Percentiles rank a stretch among this genome's conserved stretches.
These are phyloP conservation scores for Medauroidea extradentata DNA, from an alignment of 1,140 invertebrate species.

Conservation along the genomic window DNA sequence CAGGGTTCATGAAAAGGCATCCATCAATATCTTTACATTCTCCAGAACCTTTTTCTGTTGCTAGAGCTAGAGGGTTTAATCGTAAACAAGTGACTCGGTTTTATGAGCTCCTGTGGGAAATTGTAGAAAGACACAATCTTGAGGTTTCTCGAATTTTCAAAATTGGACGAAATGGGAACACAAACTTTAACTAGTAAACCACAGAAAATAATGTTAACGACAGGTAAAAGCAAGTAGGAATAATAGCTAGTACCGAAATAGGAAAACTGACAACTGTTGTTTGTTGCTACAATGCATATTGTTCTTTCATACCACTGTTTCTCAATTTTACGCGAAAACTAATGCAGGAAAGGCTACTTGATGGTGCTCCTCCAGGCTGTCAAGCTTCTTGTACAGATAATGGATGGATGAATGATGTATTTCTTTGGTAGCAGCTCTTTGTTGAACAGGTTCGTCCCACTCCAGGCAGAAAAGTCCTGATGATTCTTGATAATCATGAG, in stretches of 20 bases:
- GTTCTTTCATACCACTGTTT: slow-evolving; percentile 28
- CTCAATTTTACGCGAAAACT: slow-evolving; percentile 29
- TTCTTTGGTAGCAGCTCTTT: slow-evolving; percentile 24
- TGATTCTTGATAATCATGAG: slow-evolving; percentile 31
- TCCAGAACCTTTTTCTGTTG: slow-evolving; percentile 33
- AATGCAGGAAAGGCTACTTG: slow-evolving; percentile 19
- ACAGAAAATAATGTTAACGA: slow-evolving; percentile 32
- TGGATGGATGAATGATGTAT: slow-evolving; percentile 25
- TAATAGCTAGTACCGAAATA: slow-evolving; percentile 27
- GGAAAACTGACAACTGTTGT: slow-evolving; percentile 27
- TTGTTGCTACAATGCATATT: slow-evolving; percentile 26
- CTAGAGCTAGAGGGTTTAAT: slow-evolving; percentile 29
- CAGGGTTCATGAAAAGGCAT: slow-evolving; percentile 27
- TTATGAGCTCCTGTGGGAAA: slow-evolving; percentile 21
- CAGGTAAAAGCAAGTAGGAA: slow-evolving; percentile 31
- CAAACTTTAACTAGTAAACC: slow-evolving; percentile 34
- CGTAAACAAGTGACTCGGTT: slow-evolving; percentile 28
- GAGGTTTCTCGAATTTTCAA: slow-evolving; percentile 31
- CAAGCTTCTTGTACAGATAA: slow-evolving; percentile 19
- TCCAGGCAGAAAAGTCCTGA: slow-evolving; percentile 24
- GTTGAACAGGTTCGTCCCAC: slow-evolving; percentile 22
- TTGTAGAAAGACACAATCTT: slow-evolving; percentile 7
- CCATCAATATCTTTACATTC: slow-evolving; percentile 29
- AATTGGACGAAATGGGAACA: slow-evolving; percentile 36
- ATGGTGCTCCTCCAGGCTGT: slow-evolving; percentile 23